Base-by-base conservation (phyloP, 2,888 invertebrate species). In the Eucera pruinosa region DNA sequence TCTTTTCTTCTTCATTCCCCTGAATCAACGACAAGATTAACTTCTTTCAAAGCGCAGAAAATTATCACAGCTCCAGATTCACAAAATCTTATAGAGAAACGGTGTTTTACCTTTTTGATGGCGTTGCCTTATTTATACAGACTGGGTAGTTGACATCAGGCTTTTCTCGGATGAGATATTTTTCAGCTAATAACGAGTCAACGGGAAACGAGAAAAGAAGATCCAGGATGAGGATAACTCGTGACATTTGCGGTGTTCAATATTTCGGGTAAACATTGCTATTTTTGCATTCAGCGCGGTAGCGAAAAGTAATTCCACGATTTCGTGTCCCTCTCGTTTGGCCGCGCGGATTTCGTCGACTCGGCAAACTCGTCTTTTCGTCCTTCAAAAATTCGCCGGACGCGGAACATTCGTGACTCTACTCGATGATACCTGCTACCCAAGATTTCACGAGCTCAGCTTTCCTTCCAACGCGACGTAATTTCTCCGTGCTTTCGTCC, bases 321-420 rank as follows among this genome's bases (percentile, higher is more conserved):
- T 81, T 82, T 54, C 52, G 61, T 55, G 47, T 62, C 67, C 47
- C 54, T 66, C 62, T 76, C 64, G 65, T 82, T 78, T 65, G 66
- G 66, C 52, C 73, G 23, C 30, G 47, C 74, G 58, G 83, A 81
- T 84, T 84, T 54, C 65, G 84, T 73, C 62, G 82, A 84, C 66
- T 83, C 78, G 71, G 82, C 85, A 85, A 83, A 80, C 76, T 85
- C 76, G 82, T 82, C 81, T 78, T 80, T 73, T 78, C 83, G 85
- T 77, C 80, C 77, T 85, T 85, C 80, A 85, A 83, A 85, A 85
- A 85, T 85, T 77, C 71, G 79, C 15, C 52, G 70, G 71, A 79
- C 81, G 73, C 66, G 73, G 73, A 72, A 73, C 72, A 85, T 82
- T 80, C 85, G 85, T 85, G 85, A 85, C 85, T 85, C 55, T 85